These are phyloP conservation scores for Augochlorella aurata DNA, from an alignment of 2,888 invertebrate species.

Conservation along the genomic window DNA sequence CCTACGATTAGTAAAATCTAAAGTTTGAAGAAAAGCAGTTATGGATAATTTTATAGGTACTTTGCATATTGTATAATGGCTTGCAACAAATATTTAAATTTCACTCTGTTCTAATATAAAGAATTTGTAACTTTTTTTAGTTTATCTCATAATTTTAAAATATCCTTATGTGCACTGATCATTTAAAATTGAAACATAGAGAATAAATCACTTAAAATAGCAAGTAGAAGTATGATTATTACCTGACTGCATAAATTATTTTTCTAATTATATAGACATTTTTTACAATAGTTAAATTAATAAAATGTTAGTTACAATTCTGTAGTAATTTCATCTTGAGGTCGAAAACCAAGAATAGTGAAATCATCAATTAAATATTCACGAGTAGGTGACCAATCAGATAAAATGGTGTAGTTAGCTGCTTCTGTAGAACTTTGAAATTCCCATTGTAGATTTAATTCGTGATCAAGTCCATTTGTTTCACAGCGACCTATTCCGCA, in stretches of 20 bases:
- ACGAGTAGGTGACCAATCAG: constrained; percentile 80
- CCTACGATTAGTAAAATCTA: too few species aligned
- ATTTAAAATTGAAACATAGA: neutral
- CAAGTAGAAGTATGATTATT: too few species aligned
- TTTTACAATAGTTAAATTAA: neutral
- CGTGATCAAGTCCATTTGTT: constrained; percentile 71
- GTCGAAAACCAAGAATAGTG: constrained; percentile 91
- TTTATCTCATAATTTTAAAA: neutral
- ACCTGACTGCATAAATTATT: neutral
- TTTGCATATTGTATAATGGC: too few species aligned
- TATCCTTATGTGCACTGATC: neutral
- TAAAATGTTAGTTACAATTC: constrained; percentile 85
- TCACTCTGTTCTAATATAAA: constrained; percentile 1
- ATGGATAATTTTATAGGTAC: too few species aligned
- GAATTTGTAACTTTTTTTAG: neutral
- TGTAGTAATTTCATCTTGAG: constrained; percentile 94
- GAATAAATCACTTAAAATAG: too few species aligned
- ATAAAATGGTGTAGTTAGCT: constrained; percentile 79
- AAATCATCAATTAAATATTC: constrained; percentile 86
- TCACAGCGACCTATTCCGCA: constrained; percentile 63
- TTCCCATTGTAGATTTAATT: constrained; percentile 84
- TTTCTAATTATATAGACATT: neutral
- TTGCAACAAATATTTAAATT: neutral
- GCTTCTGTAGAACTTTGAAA: constrained; percentile 79
- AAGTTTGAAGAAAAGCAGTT: too few species aligned